Base-by-base conservation (phyloP, 2,888 invertebrate genomes). In the Sepiola atlantica region DNA sequence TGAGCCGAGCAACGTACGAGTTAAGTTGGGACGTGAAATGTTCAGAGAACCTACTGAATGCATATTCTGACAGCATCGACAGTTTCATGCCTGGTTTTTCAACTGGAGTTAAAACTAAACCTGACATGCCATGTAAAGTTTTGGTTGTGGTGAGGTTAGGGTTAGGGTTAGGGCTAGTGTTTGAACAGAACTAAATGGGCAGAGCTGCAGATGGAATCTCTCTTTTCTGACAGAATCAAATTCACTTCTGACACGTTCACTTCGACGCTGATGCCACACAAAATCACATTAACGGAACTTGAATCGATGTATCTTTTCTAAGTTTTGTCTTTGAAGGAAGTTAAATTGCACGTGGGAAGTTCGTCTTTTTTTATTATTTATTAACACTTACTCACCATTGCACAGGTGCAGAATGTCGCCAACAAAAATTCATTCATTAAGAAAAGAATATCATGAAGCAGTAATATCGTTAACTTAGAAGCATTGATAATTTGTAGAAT, bases 1-100 rank as follows among this genome's bases (percentile, higher is more conserved):
- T 77, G 77, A 14, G 8, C 77, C 8, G 77, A n/a, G 2, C 77
- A 77, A 28, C n/a, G 16, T n/a, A 77, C 16, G n/a, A 77, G 77
- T 77, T 77, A n/a, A 77, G 77, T 77, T 77, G n/a, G 77, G n/a
- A 14, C 14, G 4, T 16, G 77, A 77, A 32, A 77, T 45, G 32
- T 77, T 77, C 77, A n/a, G 16, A 77, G 77, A n/a, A 32, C n/a
- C n/a, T 77, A n/a, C 77, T 77, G 32, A 32, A 77, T 77, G 18
- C 16, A n/a, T n/a, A n/a, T 77, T n/a, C 77, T 77, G 77, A 77
- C n/a, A 77, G 32, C 32, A n/a, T 77, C 32, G 77, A 77, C 77
- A 77, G 77, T n/a, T 77, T 77, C 77, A n/a, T 77, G 77, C 77
- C n/a, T 32, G 77, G n/a, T 77, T 77, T 77, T 77, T 77, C 77